Evolutionary conservation across 2,888 invertebrate genomes (phyloP).

Genomic region (Lepidochitona cinerea): DNA sequence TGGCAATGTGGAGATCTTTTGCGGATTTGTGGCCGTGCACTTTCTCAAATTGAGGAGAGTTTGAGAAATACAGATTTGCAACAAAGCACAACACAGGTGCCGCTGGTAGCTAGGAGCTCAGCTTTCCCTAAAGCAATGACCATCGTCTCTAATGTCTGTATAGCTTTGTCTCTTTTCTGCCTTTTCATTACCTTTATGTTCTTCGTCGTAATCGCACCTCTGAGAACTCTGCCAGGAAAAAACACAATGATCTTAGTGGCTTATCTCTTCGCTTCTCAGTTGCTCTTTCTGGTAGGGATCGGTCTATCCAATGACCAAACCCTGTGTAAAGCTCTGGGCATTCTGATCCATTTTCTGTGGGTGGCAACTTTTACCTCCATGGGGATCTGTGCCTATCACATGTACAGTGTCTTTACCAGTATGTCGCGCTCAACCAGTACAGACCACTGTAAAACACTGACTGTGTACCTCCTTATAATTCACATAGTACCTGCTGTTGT

Average conservation of each 20-base stretch:
- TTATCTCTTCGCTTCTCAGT: not conserved
- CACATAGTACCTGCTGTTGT: not conserved
- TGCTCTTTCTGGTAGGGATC: not conserved
- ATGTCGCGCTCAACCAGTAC: not conserved
- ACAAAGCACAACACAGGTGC: not conserved
- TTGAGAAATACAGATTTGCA: not conserved
- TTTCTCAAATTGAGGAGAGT: not conserved
- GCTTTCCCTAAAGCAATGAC: too few relatives aligned
- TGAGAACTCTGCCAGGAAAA: not conserved
- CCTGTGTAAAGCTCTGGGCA: not conserved
- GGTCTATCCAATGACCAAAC: not conserved
- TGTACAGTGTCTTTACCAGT: not conserved
- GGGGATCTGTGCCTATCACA: not conserved
- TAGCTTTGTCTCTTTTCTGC: not conserved
- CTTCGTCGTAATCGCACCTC: not conserved
- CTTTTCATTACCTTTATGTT: not conserved
- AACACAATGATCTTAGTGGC: not conserved
- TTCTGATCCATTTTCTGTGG: constrained; percentile 1
- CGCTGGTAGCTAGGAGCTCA: too few relatives aligned
- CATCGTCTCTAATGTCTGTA: not conserved
- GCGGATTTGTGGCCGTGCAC: not conserved
- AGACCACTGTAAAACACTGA: not conserved
- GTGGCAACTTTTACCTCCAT: not conserved
- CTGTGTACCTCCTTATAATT: not conserved
- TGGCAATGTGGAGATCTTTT: not conserved